Base-by-base conservation (phyloP, 2,113 vertebrate species). In the Rutilus rutilus region DNA sequence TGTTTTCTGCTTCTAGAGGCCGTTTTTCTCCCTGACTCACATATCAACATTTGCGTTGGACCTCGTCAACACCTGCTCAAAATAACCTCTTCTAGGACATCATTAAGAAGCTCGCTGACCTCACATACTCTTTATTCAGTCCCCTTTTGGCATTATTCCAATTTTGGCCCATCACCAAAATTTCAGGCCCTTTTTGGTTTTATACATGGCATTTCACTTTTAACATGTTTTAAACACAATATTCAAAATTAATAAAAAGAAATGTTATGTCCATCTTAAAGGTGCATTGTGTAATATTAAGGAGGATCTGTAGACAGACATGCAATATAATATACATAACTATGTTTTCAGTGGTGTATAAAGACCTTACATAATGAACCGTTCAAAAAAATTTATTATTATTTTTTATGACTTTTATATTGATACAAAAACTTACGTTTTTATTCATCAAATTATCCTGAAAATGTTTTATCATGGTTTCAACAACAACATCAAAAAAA, bases 21-120 rank as follows among this genome's bases (percentile, higher is more conserved):
- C 82, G 83, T 78, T 83, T 74, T 78, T 50, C 67, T 78, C 17
- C 50, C 87, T 93, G 91, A 92, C 91, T 92, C 86, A 78, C 74
- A 65, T 45, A 5, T 84, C 60, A 90, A 60, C 76, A 87, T 91
- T 89, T 91, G 82, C 89, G 89, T 90, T 88, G 87, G 86, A 64
- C 50, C 30, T 52, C 60, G 85, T 90, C 88, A 87, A 87, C 76
- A 90, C 86, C 73, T 84, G 21, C 87, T 87, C 75, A 85, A 87
- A 89, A 85, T 85, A 88, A 12, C 0, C 77, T 85, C 87, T 86
- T 71, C 25, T 54, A 85, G 80, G 74, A 83, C 74, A 85, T 79
- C 14, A 39, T n/a, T 47, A 23, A 54, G 17, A 65, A 12, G 54
- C 45, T 59, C 23, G 60, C 74, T 88, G 84, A 87, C 74, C 52